Percentiles rank a stretch among this genome's conserved stretches.
These are phyloP conservation scores for Drosophila kikkawai DNA, from an alignment of 1,140 invertebrate species.

Conservation along the genomic window DNA sequence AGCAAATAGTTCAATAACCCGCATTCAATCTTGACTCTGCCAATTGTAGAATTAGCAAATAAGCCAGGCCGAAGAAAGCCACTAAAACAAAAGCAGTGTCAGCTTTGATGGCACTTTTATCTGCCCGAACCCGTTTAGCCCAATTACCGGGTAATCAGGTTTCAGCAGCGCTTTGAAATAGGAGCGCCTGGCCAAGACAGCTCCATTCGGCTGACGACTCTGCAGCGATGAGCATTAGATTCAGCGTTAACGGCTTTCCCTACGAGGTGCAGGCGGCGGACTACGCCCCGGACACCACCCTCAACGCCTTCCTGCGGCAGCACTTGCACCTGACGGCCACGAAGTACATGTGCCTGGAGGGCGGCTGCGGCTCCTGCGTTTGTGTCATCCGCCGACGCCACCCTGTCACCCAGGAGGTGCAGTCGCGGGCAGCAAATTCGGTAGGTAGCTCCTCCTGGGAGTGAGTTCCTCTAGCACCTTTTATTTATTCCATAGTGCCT, in stretches of 20 bases:
- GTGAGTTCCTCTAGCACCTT: not conserved
- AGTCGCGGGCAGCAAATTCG: slow-evolving; percentile 90
- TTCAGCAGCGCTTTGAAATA: slow-evolving; percentile 55
- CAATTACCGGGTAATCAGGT: slow-evolving; percentile 55
- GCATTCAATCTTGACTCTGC: not conserved
- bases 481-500: slow-evolving; percentile 88
- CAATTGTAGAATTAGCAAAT: slow-evolving; percentile 7
- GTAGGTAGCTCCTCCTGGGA: slow-evolving; percentile 85
- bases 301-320: slow-evolving; percentile 90
- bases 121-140: slow-evolving; percentile 25
- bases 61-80: not conserved
- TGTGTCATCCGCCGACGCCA: slow-evolving; percentile 86
- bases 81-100: slow-evolving; percentile 6
- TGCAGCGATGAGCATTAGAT: slow-evolving; percentile 65
- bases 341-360: slow-evolving; percentile 93
- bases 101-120: slow-evolving; percentile 21
- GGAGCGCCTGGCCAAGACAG: slow-evolving; percentile 8
- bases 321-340: slow-evolving; percentile 90
- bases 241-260: slow-evolving; percentile 68
- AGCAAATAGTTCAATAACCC: not conserved
- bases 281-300: slow-evolving; percentile 86
- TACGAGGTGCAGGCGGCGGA: slow-evolving; percentile 63
- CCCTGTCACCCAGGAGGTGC: slow-evolving; percentile 87
- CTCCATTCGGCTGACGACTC: slow-evolving; percentile 33
- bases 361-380: slow-evolving; percentile 93